Conservation (phyloP, 2,888 invertebrate genomes). For the Hirtodrosophila duncani region DNA sequence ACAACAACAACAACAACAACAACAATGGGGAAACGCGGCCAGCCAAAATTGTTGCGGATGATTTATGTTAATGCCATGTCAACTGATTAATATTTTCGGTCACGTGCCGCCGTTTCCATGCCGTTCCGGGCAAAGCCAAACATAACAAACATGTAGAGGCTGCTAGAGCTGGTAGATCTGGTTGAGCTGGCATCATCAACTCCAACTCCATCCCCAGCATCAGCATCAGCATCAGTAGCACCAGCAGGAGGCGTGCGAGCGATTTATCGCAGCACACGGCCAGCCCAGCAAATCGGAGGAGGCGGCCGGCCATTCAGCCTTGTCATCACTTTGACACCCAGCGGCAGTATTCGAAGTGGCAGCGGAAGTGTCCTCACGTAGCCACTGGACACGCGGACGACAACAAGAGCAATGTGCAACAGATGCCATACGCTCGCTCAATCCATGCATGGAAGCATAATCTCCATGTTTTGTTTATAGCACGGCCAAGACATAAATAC, state of each 20-base stretch:
- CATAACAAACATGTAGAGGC: conserved; percentile 8
- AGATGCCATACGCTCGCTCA: conserved; percentile 60
- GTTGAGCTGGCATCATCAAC: neutral
- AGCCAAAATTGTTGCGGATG: conserved; percentile 64
- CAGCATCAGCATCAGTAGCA: no score
- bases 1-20: conserved; percentile 1
- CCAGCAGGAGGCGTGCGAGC: conserved; percentile 16
- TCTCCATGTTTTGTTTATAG: conserved; percentile 42
- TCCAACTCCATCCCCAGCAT: conserved; percentile 2
- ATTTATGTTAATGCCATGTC: conserved; percentile 75
- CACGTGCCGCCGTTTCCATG: conserved; percentile 70
- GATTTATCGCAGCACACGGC: conserved; percentile 46
- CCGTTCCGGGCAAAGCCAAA: conserved; percentile 25
- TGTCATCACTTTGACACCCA: conserved; percentile 45
- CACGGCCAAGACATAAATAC: conserved; percentile 50
- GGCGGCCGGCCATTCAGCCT: conserved; percentile 22
- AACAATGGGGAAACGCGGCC: conserved; percentile 25
- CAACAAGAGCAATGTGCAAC: conserved; percentile 57
- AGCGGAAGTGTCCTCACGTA: conserved; percentile 55
- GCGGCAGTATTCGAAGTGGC: no score
- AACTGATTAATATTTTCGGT: conserved; percentile 77
- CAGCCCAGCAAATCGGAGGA: conserved; percentile 20
- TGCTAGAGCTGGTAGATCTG: neutral
- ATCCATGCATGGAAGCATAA: conserved; percentile 31
- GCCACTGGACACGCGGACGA: conserved; percentile 10